Evolutionary conservation across 2,113 vertebrate species (phyloP).

Genomic region (Erythrocercus mccallii): DNA sequence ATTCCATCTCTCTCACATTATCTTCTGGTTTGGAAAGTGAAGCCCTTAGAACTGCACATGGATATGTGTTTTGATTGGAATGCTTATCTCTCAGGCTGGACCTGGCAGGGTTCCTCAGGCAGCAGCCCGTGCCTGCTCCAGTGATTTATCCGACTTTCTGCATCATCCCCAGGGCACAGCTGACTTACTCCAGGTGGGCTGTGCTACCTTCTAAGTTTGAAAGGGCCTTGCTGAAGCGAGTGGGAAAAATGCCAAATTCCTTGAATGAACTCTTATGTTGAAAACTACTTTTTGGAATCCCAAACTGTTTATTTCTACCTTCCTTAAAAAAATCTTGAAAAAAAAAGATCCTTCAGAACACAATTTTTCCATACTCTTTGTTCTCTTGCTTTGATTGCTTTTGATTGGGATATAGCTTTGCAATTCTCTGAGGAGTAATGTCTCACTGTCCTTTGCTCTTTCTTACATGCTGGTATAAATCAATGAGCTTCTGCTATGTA

Average conservation of each 20-base stretch:
- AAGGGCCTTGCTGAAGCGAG: not conserved
- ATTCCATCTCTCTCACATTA: not conserved
- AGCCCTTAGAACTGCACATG: not conserved
- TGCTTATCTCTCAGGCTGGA: not conserved
- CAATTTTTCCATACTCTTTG: slow-evolving; percentile 1
- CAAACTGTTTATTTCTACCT: not conserved
- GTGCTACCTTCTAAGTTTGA: not conserved
- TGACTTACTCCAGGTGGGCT: not conserved
- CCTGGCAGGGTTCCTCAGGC: not conserved
- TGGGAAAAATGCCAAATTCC: not conserved
- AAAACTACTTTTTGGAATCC: not conserved
- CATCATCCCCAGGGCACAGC: not conserved
- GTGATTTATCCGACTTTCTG: not conserved
- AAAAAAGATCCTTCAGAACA: not conserved
- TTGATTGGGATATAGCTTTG: not conserved
- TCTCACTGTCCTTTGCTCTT: slow-evolving; percentile 38
- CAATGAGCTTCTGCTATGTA: slow-evolving; percentile 26
- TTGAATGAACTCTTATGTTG: not conserved
- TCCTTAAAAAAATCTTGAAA: not conserved
- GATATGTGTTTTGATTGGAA: not conserved
- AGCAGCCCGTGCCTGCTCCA: rapidly evolving
- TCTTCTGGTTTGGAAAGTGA: not conserved
- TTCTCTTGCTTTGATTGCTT: slow-evolving; percentile 15
- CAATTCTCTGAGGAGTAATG: not conserved
- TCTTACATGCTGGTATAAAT: slow-evolving; percentile 10